Evolutionary conservation across 2,888 invertebrate species (phyloP).

Genomic region (Brachyopa scutellaris): DNA sequence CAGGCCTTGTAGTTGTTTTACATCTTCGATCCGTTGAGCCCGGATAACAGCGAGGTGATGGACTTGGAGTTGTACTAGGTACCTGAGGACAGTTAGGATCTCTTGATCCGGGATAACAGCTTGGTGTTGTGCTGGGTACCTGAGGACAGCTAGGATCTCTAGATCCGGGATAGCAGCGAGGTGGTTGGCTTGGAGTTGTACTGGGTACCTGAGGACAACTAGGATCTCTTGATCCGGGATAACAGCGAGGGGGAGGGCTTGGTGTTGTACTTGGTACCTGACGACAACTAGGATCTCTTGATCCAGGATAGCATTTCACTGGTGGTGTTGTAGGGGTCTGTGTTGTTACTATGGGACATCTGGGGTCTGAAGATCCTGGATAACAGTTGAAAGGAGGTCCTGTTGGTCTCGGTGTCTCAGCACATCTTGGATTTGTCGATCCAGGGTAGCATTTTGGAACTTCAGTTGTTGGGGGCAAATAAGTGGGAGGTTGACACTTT

Average conservation of each 20-base stretch:
- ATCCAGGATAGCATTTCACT: constrained; percentile 78
- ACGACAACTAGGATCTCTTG: constrained; percentile 77
- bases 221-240: not conserved
- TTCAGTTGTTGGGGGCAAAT: constrained; percentile 41
- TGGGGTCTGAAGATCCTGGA: constrained; percentile 74
- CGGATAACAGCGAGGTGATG: no score
- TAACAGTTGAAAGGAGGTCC: constrained; percentile 73
- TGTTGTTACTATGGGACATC: constrained; percentile 74
- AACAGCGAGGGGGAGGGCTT: not conserved
- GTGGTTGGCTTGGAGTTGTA: no score
- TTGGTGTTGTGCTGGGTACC: no score
- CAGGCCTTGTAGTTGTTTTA: no score
- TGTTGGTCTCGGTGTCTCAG: constrained; percentile 75
- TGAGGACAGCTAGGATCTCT: no score
- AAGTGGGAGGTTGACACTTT: constrained; percentile 76
- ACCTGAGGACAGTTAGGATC: no score
- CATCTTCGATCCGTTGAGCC: no score
- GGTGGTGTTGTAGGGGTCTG: constrained; percentile 70
- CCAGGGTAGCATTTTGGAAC: constrained; percentile 75
- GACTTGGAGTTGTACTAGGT: no score
- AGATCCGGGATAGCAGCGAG: no score
- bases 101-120: no score
- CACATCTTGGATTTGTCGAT: constrained; percentile 78
- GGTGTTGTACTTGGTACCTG: not conserved
- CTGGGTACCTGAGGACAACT: no score